These are phyloP conservation scores for Nannobrachium achirus DNA, from an alignment of 2,113 vertebrate species.

Conservation along the genomic window DNA sequence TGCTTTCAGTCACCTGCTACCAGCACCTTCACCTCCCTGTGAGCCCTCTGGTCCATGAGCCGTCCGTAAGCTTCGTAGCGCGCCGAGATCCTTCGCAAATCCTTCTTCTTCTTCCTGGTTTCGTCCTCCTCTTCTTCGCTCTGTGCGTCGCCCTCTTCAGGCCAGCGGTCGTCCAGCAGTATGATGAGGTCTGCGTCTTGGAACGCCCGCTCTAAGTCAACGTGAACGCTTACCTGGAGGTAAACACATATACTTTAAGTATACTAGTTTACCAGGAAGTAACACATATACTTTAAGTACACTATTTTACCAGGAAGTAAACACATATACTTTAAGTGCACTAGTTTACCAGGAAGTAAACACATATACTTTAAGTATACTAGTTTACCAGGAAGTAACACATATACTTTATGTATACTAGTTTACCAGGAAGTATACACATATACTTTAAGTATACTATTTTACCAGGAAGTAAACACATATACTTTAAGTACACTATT, in stretches of 20 bases:
- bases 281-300: too few relatives aligned
- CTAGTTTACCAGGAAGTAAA: too few relatives aligned
- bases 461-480: too few relatives aligned
- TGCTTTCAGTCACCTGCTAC: conserved; percentile 81
- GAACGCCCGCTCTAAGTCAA: conserved; percentile 80
- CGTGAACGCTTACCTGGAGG: conserved; percentile 80
- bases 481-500: too few relatives aligned
- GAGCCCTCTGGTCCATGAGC: conserved; percentile 83
- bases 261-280: too few relatives aligned
- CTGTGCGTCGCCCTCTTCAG: neutral
- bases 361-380: too few relatives aligned
- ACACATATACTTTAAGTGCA: too few relatives aligned
- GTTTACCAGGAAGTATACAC: too few relatives aligned
- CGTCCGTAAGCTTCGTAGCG: conserved; percentile 79
- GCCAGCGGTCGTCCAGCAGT: conserved; percentile 82
- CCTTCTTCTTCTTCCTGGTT: conserved; percentile 36
- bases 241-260: neutral
- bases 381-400: too few relatives aligned
- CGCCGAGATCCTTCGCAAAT: conserved; percentile 63
- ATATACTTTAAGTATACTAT: too few relatives aligned
- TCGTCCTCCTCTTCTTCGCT: conserved; percentile 28
- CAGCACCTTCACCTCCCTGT: conserved; percentile 80
- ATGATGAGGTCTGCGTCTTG: conserved; percentile 82
- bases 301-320: too few relatives aligned
- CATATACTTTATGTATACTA: too few relatives aligned